Conservation (phyloP, 2,113 vertebrate genomes). For the Apistogramma diplotaenia region DNA sequence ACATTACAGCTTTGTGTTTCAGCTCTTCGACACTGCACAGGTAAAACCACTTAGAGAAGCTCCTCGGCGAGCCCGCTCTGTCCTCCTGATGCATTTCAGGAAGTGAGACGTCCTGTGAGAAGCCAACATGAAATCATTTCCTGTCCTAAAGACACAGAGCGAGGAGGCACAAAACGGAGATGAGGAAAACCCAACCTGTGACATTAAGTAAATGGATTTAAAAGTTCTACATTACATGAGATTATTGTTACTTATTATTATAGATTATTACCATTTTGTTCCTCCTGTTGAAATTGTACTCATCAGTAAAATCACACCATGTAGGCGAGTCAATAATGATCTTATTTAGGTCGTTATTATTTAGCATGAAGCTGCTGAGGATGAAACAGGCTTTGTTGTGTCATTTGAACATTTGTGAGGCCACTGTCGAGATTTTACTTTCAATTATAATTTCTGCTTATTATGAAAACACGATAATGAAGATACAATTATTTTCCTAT, state of each 20-base stretch:
- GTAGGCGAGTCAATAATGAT: not conserved
- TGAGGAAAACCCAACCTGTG: too few species aligned
- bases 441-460: not conserved
- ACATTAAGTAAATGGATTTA: too few species aligned
- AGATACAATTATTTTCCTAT: not conserved
- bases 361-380: too few species aligned
- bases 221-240: not conserved
- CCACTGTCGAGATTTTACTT: not conserved
- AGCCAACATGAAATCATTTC: not conserved
- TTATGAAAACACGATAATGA: not conserved
- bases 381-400: too few species aligned
- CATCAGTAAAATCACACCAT: fast-evolving
- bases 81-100: not conserved
- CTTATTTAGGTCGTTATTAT: too few species aligned
- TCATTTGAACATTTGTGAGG: too few species aligned
- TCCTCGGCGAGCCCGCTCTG: not conserved
- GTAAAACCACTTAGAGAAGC: not conserved
- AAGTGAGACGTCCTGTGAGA: not conserved
- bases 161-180: not conserved
- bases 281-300: not conserved
- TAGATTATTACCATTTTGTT: not conserved
- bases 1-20: too few species aligned
- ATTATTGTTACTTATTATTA: not conserved
- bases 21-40: not conserved
- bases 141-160: not conserved